A percentile compares a stretch with the other conserved stretches of the same genome.
These are phyloP conservation scores for Clitarchus hookeri DNA, from an alignment of 2,888 invertebrate genomes.

Conservation along the genomic window DNA sequence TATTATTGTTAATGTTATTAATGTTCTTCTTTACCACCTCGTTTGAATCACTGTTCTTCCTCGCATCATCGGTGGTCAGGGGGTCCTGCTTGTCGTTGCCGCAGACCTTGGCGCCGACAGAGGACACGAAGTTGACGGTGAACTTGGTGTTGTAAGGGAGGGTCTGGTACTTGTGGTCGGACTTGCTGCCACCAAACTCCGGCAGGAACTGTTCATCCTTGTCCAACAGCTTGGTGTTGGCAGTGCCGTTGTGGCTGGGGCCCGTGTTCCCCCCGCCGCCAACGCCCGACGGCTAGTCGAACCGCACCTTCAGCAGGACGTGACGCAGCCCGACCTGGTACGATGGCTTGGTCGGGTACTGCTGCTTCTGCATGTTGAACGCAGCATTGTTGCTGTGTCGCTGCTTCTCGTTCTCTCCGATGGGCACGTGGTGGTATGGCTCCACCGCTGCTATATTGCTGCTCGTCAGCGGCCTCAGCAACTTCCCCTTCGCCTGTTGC, in stretches of 20 bases:
- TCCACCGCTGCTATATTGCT: slow-evolving; percentile 87
- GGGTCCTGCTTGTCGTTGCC: slow-evolving; percentile 46
- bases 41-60: slow-evolving; percentile 45
- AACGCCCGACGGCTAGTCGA: slow-evolving; percentile 43
- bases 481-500: slow-evolving; percentile 56
- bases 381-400: slow-evolving; percentile 59
- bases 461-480: slow-evolving; percentile 58
- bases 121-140: slow-evolving; percentile 60
- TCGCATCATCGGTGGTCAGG: slow-evolving; percentile 42
- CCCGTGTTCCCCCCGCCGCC: slow-evolving; percentile 23
- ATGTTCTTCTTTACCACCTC: slow-evolving; percentile 40
- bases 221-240: slow-evolving; percentile 46
- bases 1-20: slow-evolving; percentile 40
- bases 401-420: slow-evolving; percentile 56
- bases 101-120: slow-evolving; percentile 55
- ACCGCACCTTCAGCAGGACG: too few relatives aligned
- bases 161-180: slow-evolving; percentile 90
- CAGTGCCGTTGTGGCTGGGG: slow-evolving; percentile 26
- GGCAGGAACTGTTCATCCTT: slow-evolving; percentile 63
- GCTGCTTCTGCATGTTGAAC: too few relatives aligned
- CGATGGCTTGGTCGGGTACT: background rate
- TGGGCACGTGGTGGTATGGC: slow-evolving; percentile 85
- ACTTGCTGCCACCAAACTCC: slow-evolving; percentile 78
- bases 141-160: slow-evolving; percentile 89
- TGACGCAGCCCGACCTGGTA: too few relatives aligned